Conservation (phyloP, 1,140 invertebrate genomes). For the Ceratoteleas bidentatus region DNA sequence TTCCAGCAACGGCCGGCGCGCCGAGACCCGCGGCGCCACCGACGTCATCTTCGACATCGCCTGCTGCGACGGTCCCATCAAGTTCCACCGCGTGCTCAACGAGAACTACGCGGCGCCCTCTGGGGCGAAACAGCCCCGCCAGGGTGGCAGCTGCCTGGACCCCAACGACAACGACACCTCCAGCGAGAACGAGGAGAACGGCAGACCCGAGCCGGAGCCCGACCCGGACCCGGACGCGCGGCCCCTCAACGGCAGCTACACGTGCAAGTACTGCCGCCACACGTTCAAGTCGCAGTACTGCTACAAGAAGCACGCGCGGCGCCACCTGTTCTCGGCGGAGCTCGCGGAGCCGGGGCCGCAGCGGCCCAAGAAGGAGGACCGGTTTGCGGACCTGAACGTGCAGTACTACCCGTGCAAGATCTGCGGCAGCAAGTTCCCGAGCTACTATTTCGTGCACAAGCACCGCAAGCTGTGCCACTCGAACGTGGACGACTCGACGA, state of each 20-base stretch:
- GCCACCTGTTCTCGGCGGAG: constrained; percentile 83
- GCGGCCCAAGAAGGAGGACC: constrained; percentile 80
- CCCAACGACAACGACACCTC: constrained; percentile 60
- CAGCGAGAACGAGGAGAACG: constrained; percentile 73
- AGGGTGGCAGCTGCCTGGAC: constrained; percentile 30
- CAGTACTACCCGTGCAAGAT: constrained; percentile 96
- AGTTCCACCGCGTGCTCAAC: constrained; percentile 90
- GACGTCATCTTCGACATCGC: constrained; percentile 89
- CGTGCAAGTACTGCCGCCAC: constrained; percentile 89
- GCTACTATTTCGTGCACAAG: constrained; percentile 96
- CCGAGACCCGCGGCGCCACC: constrained; percentile 9
- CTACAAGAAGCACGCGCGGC: constrained; percentile 89
- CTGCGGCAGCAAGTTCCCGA: constrained; percentile 94
- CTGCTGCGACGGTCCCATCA: constrained; percentile 92
- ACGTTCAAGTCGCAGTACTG: constrained; percentile 92
- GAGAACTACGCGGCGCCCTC: constrained; percentile 84
- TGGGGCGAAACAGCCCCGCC: constrained; percentile 57
- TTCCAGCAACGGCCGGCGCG: constrained; percentile 16
- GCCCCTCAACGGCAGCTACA: constrained; percentile 79
- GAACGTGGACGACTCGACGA: constrained; percentile 71
- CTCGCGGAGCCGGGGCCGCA: constrained; percentile 46
- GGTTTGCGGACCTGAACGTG: constrained; percentile 88
- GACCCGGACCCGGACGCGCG: constrained; percentile 20
- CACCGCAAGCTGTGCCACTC: constrained; percentile 92
- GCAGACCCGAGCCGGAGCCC: constrained; percentile 48